phyloP scores from a whole-genome alignment of 2,113 vertebrate species.

The Tragelaphus scriptus region DNA sequence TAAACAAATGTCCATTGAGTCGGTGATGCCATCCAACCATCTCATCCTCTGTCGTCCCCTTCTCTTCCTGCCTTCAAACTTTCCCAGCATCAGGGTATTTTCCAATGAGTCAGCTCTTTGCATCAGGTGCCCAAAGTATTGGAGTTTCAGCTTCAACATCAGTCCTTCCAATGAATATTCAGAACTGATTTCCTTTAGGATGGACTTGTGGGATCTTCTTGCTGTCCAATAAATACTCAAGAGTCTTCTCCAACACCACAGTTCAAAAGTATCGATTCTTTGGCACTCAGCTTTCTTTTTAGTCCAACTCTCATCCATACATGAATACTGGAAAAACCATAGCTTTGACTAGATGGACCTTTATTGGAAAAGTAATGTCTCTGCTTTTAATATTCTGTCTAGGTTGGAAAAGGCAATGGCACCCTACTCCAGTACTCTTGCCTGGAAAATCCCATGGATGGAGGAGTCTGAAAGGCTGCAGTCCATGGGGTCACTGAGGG shows the following conservation, averaged over 20 bases:
- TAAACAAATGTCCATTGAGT: not conserved
- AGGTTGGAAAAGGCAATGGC: too few species aligned
- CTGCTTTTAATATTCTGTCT: not conserved
- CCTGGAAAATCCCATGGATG: too few species aligned
- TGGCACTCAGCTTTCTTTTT: accelerated
- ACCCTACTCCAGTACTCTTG: too few species aligned
- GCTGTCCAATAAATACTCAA: not conserved
- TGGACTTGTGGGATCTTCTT: not conserved
- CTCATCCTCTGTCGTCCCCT: not conserved
- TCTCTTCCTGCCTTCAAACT: not conserved
- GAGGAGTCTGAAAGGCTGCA: too few species aligned
- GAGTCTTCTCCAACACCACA: not conserved
- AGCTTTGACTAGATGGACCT: not conserved
- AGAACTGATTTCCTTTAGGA: not conserved
- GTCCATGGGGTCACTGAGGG: too few species aligned
- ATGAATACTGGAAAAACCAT: not conserved
- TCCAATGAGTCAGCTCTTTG: not conserved
- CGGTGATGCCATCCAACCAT: not conserved
- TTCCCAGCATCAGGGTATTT: not conserved
- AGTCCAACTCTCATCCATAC: not conserved
- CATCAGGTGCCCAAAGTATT: not conserved
- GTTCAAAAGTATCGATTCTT: not conserved
- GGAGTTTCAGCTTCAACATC: not conserved
- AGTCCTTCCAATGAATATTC: not conserved
- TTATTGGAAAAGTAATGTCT: not conserved